Evolutionary conservation across 2,113 vertebrate genomes (phyloP).

Genomic region (Sorex fumeus): DNA sequence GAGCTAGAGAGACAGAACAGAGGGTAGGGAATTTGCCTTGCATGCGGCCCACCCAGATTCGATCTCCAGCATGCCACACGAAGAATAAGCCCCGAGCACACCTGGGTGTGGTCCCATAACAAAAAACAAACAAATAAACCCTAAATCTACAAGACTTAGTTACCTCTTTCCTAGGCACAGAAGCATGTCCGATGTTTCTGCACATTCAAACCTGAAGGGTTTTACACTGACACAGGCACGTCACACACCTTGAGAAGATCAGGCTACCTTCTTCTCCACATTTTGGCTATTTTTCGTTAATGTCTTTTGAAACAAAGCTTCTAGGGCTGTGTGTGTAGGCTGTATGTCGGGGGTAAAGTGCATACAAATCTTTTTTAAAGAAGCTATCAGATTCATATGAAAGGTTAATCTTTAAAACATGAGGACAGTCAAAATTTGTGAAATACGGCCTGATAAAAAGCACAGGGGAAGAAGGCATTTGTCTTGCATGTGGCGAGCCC

Average conservation of each 20-base stretch:
- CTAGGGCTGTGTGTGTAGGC: too few species aligned
- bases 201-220: neutral
- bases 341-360: too few species aligned
- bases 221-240: neutral
- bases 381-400: conserved; percentile 25
- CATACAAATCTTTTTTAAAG: neutral
- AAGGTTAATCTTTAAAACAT: conserved; percentile 39
- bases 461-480: too few species aligned
- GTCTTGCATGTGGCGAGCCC: too few species aligned
- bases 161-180: neutral
- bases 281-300: neutral
- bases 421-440: conserved; percentile 23
- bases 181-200: neutral
- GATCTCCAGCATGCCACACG: too few species aligned
- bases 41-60: too few species aligned
- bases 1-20: too few species aligned
- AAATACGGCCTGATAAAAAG: neutral
- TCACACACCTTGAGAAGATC: conserved; percentile 2
- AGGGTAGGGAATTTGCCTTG: too few species aligned
- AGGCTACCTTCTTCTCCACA: neutral
- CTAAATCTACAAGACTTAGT: too few species aligned
- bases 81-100: too few species aligned
- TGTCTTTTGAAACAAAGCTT: neutral
- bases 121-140: neutral
- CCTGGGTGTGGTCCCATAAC: too few species aligned